Evolutionary conservation across 30 jellyfish, hydroid and myxozoan genomes (phyloP), one percentile per base, ranked within the genome.

Genomic region (Catostylus mosaicus): DNA sequence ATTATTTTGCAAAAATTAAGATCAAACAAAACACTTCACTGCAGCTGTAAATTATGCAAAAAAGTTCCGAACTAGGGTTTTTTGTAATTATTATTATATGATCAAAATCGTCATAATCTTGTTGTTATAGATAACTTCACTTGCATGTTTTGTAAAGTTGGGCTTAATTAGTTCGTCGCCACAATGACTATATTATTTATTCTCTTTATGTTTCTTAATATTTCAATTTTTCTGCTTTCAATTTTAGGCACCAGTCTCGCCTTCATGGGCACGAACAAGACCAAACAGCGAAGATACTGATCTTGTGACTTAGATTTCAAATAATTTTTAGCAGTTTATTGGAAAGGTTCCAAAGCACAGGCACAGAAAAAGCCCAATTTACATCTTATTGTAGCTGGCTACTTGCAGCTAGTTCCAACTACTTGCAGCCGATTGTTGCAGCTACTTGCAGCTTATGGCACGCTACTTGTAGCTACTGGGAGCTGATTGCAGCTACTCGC

Each of bases 261-360:
- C 97, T 16, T 1, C 90, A 6, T 86, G 96, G 96, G 76, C 97
- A 78, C 35, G 97, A 59, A 54, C 92, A 40, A 61, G 88, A 38
- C 97, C 97, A 12, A 86, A 86, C 89, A 73, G 96, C 80, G 96
- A 86, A 59, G 96, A 86, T 19, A 30, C 69, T 26, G 96, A 86
- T n/a, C 43, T 75, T 37, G 73, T 73, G 19, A 75, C 86, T 29
- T 86, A 67, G 80, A 54, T 19, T 11, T 23, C 16, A 22, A 23
- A 59, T 59, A 23, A 23, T 59, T 20, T 59, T 3, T n/a, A 52
- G 67, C 19, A n/a, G 30, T 20, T 7, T 52, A 7, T 20, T 4
- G 67, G 54, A 14, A 14, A 40, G 7, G 14, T 7, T 40, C 11
- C 7, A 40, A 14, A 7, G 14, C 14, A 5, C 7, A 5, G 54